Percentiles rank a stretch among this genome's conserved stretches.
Conservation (phyloP, 2,797 vertebrate species). For the Melanotaenia maccullochi region DNA sequence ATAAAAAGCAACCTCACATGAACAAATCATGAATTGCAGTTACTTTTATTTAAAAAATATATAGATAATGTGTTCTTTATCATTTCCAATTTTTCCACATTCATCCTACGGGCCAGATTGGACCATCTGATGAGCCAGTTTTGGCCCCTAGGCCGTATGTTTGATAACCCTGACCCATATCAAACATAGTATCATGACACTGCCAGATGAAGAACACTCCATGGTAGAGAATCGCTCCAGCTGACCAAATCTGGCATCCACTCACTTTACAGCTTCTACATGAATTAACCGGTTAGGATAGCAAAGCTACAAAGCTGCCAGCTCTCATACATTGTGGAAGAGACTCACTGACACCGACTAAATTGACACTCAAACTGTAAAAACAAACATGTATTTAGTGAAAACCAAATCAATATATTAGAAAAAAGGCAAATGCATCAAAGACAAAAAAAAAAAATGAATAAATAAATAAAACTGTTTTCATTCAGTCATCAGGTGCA, state of each 20-base stretch:
- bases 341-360: neutral
- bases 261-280: neutral
- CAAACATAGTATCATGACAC: neutral
- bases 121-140: no score
- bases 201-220: neutral
- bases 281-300: neutral
- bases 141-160: no score
- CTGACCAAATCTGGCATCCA: neutral
- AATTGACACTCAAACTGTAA: neutral
- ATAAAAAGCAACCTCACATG: no score
- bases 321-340: neutral
- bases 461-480: no score
- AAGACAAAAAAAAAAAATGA: neutral
- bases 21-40: no score
- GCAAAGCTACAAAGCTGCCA: neutral
- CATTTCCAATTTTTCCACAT: no score
- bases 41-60: no score
- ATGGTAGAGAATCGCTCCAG: neutral
- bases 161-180: neutral
- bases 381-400: neutral
- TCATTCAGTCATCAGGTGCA: neutral
- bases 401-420: neutral
- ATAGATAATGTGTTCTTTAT: no score
- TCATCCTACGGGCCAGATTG: no score
- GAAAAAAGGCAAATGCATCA: neutral